Base-by-base conservation (phyloP, 2,797 vertebrate species). In the Cichlasoma orientale region DNA sequence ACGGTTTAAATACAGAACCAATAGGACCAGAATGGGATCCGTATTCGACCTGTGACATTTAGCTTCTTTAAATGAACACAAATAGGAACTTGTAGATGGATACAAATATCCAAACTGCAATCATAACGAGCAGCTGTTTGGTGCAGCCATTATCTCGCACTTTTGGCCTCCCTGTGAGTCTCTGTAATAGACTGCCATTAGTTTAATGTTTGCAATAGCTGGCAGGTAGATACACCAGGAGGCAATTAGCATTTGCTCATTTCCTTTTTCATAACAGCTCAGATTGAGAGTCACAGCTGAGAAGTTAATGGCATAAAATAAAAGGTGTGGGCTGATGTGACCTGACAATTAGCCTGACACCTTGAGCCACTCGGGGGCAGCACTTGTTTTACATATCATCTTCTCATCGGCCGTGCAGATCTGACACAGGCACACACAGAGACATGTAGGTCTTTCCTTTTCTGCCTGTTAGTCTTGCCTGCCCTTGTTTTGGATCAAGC, bases 341-440 rank as follows among this genome's bases (percentile, higher is more conserved):
- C 72, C 44, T 74, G 33, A 85, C 52, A 25, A 58, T 76, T 89
- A 88, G 71, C 12, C 73, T 78, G 80, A 86, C 79, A 90, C 82
- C 82, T 80, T 82, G 78, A 88, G 84, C 95, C 96, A 95, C 94
- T 93, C 92, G 94, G 92, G 94, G 95, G 96, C 96, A 96, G 95
- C 94, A 96, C 92, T 88, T 88, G 79, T 91, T 89, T 91, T 93
- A 78, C 73, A 83, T 79, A 86, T 88, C 70, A 53, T 19, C 41
- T 38, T 76, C 55, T 70, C 56, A 87, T 83, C 77, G 78, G 74
- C 21, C 53, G 38, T 53, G 36, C 44, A 54, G 27, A 70, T 66
- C 5, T 41, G 52, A 58, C 31, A 58, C 61, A 68, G 47, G 19
- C 63, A 75, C 61, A 75, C 31, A 38, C 25, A 50, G 11, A 74